Evolutionary conservation across 2,113 vertebrate species (phyloP), one percentile per base, ranked within the genome.

Genomic region (Thalassarche chlororhynchos): DNA sequence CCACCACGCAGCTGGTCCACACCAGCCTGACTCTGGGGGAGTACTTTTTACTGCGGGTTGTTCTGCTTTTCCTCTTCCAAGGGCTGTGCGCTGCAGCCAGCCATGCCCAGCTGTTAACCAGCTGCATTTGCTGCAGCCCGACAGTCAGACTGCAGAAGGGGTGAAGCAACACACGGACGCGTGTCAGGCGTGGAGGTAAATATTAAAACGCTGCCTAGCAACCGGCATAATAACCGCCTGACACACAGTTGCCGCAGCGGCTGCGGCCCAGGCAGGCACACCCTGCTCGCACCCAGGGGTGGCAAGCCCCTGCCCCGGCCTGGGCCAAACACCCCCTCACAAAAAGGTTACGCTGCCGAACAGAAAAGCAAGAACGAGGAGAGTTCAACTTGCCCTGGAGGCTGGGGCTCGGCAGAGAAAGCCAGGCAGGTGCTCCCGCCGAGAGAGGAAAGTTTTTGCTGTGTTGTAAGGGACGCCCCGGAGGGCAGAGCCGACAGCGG

Each of bases 141-240:
- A 17, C 23, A 28, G 32, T 42, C 9, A 8, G 69, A 46, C 54
- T 40, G 57, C 25, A 84, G 65, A 42, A 80, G 36, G 84, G 26
- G 32, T 15, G 62, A 94, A 95, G 52, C 82, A 95, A 80, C 44
- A 36, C 3, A 4, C 2, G 2, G 58, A 65, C 0, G 3, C 9
- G 36, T 66, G 69, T 84, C 88, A 94, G 91, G 80, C 11, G 1
- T 58, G 68, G 94, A 97, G 70, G 93, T 91, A 98, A 98, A 98
- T 88, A 98, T 47, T 80, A n/a, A 94, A 66, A 26, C 3, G 58
- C 90, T 97, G 96, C 98, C 57, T 95, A 75, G 98, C 93, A 98
- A 98, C 96, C 0, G 1, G 18, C 25, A 93, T 44, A 96, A 92
- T 24, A 80, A 17, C 31, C 2, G 76, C 76, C 83, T 96, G 93